Evolutionary conservation across 2,888 invertebrate species (phyloP).

Genomic region (Napeogenes sylphis): DNA sequence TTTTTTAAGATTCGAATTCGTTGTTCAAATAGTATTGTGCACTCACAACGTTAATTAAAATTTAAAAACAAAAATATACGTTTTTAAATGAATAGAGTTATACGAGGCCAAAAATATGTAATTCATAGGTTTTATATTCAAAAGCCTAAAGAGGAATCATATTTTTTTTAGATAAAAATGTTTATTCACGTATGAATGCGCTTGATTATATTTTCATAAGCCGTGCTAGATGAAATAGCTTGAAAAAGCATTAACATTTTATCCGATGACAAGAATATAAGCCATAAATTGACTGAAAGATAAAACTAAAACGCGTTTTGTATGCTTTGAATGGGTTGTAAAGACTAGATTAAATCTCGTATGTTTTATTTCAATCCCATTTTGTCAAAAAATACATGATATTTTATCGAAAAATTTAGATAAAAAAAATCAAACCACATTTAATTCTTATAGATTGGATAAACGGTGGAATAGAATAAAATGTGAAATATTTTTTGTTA

Average conservation of each 20-base stretch:
- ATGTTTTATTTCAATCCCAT: conserved; percentile 5
- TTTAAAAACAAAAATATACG: neutral
- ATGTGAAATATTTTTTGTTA: conserved; percentile 2
- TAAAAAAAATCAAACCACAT: too few species aligned
- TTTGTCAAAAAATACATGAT: neutral
- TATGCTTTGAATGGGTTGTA: conserved; percentile 16
- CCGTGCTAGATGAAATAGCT: conserved; percentile 37
- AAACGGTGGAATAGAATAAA: conserved; percentile 3
- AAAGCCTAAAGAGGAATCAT: neutral
- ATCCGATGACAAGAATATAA: conserved; percentile 22
- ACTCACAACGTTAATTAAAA: neutral
- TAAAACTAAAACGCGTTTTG: conserved; percentile 30
- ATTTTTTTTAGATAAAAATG: neutral
- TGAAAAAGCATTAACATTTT: conserved; percentile 42
- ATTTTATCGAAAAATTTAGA: neutral
- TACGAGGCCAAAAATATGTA: neutral
- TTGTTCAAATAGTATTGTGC: neutral
- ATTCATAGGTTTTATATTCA: conserved; percentile 3
- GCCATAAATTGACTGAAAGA: conserved; percentile 14
- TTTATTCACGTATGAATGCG: conserved; percentile 33
- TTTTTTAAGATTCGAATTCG: neutral
- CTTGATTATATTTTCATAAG: conserved; percentile 43
- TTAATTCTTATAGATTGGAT: too few species aligned
- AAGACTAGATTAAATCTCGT: conserved; percentile 11
- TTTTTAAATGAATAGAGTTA: neutral